These are phyloP conservation scores for Pseudopodoces humilis DNA, from an alignment of 2,113 vertebrate genomes.

Conservation along the genomic window DNA sequence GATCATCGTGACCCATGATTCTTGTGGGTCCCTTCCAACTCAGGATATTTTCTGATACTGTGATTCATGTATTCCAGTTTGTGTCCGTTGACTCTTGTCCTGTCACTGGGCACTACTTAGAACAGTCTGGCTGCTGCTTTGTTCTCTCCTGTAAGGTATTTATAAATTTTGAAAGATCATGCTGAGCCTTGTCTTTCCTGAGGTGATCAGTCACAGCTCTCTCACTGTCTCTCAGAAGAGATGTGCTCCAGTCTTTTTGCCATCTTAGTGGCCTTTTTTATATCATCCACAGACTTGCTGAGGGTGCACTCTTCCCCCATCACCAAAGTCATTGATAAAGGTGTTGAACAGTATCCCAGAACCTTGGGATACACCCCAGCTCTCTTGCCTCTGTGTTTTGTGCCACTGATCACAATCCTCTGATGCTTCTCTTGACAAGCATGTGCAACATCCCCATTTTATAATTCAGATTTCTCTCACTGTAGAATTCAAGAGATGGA, in stretches of 20 bases:
- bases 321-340: not conserved
- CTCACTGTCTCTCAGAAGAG: not conserved
- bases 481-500: not conserved
- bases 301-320: not conserved
- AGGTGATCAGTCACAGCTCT: not conserved
- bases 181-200: not conserved
- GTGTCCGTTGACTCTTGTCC: not conserved
- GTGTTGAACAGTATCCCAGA: not conserved
- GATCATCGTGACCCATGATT: accelerated
- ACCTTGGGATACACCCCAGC: not conserved
- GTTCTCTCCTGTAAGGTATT: not conserved
- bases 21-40: not conserved
- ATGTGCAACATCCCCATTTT: not conserved
- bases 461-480: not conserved
- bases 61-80: not conserved
- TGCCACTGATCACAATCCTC: not conserved
- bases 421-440: not conserved
- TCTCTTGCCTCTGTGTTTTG: not conserved
- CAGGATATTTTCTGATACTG: not conserved
- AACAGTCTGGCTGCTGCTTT: not conserved
- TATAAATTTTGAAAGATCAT: not conserved
- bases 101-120: not conserved
- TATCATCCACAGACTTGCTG: not conserved
- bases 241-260: not conserved
- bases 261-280: not conserved